Conservation (phyloP, 1,140 invertebrate genomes). For the Coptotermes formosanus region DNA sequence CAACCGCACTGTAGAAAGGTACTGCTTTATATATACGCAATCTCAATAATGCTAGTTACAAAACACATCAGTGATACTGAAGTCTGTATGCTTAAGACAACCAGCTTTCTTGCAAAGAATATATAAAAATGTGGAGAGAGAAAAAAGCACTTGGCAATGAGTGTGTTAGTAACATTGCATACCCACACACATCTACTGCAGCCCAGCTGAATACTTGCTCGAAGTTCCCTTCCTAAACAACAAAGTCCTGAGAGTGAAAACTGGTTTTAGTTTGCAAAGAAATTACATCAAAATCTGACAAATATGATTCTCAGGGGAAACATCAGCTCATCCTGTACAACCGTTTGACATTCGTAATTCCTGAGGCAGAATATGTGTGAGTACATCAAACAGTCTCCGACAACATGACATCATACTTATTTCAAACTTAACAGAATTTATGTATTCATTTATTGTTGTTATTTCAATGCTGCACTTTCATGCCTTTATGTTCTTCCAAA, state of each 20-base stretch:
- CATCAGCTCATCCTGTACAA: too few species aligned
- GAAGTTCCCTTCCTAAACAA: too few species aligned
- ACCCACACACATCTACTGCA: neutral
- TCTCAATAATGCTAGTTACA: neutral
- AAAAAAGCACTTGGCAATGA: neutral
- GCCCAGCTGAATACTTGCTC: too few species aligned
- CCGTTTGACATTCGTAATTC: neutral
- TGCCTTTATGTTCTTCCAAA: neutral
- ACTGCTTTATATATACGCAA: neutral
- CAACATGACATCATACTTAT: neutral
- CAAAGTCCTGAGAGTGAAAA: too few species aligned
- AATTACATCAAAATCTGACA: too few species aligned
- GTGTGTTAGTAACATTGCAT: neutral
- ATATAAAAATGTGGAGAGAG: neutral
- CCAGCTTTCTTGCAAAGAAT: neutral
- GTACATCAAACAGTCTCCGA: neutral
- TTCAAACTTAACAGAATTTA: slow-evolving; percentile 11
- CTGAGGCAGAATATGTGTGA: neutral
- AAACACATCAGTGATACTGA: neutral
- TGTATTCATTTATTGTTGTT: neutral
- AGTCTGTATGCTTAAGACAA: neutral
- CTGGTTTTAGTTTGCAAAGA: too few species aligned
- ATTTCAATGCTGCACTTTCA: neutral
- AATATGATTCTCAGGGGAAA: too few species aligned
- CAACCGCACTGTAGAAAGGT: neutral